Evolutionary conservation across 2,113 vertebrate species (phyloP).

Genomic region (Amphilophus citrinellus): DNA sequence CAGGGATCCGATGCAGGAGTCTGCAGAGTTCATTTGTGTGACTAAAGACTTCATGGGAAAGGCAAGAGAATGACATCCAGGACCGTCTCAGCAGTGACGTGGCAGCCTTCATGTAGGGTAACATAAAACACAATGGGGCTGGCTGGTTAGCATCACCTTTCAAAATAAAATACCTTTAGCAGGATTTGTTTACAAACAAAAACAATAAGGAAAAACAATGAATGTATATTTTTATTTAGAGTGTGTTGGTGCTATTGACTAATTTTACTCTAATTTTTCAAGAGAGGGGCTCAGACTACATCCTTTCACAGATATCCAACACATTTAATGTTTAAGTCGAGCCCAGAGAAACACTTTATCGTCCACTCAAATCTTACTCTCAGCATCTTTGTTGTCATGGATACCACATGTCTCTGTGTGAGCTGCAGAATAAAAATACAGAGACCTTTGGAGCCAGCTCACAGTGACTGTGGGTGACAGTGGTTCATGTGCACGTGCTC

Average conservation of each 20-base stretch:
- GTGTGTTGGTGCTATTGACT: neutral
- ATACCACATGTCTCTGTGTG: constrained; percentile 26
- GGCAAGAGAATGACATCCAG: too few relatives aligned
- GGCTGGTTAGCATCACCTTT: neutral
- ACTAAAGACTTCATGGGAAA: too few relatives aligned
- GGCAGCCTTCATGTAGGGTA: neutral
- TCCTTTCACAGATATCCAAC: neutral
- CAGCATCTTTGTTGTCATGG: constrained; percentile 43
- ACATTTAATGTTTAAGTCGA: neutral
- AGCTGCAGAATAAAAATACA: neutral
- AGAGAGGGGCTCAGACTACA: neutral
- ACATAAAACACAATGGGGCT: neutral
- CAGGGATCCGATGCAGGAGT: neutral
- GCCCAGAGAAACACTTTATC: neutral
- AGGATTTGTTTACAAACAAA: neutral
- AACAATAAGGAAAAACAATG: neutral
- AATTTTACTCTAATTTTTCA: neutral
- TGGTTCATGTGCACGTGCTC: neutral
- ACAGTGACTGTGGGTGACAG: neutral
- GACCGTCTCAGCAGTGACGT: too few relatives aligned
- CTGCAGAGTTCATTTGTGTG: neutral
- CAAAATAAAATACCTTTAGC: neutral
- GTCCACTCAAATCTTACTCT: constrained; percentile 23
- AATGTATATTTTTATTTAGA: neutral
- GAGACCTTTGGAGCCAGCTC: neutral